Evolutionary conservation across 1,140 invertebrate species (phyloP), one percentile per base, ranked within the genome.

Genomic region (Lerema accius): DNA sequence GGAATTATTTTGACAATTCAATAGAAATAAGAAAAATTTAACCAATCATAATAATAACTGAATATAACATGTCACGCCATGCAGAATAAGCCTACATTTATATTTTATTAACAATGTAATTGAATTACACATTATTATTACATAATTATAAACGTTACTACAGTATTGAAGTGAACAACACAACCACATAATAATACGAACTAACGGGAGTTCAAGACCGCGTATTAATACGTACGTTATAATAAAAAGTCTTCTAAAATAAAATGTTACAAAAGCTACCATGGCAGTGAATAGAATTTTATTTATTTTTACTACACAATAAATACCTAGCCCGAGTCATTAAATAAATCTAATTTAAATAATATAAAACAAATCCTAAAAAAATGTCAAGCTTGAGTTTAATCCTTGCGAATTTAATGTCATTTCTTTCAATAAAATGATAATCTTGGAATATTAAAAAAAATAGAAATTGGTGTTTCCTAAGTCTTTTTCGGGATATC

Each of bases 151-250:
- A 48, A 28, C 11, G 45, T 48, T 48, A 48, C 11, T 14, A 6
- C 9, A 48, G 28, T 26, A 48, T 23, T 48, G 19, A 48, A 48
- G 45, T 48, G 61, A 64, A 58, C 53, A 69, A 69, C 58, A 69
- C 67, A 73, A 73, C 63, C 65, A 59, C 61, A 56, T 43, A 17
- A 32, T 26, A 26, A 48, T 37, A 37, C 35, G 35, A 37, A 37
- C 26, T 48, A 48, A n/a, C 56, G 50, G 62, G 67, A 76, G 75
- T 78, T 48, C 75, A 78, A 78, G 75, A 71, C 69, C 69, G 13
- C 10, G 17, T 11, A 63, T 46, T 43, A 4, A 11, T 11, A 37
- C n/a, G 35, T 37, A 37, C 35, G 28, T 37, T 7, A 37, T 11
- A 11, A 37, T 37, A 37, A 37, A 50, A n/a, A 28, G 0, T 46